These are phyloP conservation scores for Archips crataeganus DNA, from an alignment of 2,888 invertebrate species.

Conservation along the genomic window DNA sequence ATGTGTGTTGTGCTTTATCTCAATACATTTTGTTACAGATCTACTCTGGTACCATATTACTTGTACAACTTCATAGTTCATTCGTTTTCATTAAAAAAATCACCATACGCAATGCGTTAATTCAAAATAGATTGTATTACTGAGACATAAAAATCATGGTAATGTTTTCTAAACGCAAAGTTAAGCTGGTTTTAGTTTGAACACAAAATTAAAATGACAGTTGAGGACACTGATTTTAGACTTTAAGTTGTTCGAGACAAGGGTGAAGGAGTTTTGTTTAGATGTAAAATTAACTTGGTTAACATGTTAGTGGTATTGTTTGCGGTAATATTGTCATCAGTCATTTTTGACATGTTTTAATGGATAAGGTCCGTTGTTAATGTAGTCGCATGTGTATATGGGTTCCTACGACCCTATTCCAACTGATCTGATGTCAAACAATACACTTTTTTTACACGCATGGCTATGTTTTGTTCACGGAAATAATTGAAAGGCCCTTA, in stretches of 20 bases:
- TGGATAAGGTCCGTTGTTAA: constrained; percentile 68
- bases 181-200: constrained; percentile 12
- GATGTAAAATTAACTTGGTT: constrained; percentile 39
- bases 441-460: constrained; percentile 16
- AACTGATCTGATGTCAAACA: constrained; percentile 31
- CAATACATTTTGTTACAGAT: constrained; percentile 69
- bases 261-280: constrained; percentile 4
- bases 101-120: background rate
- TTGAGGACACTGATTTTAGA: constrained; percentile 37
- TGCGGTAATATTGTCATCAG: constrained; percentile 73
- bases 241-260: constrained; percentile 45
- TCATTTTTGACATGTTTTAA: constrained; percentile 74
- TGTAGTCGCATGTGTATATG: constrained; percentile 65
- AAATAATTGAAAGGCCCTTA: background rate
- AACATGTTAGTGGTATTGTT: constrained; percentile 60
- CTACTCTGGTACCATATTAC: constrained; percentile 57
- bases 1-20: constrained; percentile 72
- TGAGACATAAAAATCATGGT: background rate
- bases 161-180: constrained; percentile 11
- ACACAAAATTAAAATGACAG: background rate
- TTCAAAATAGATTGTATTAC: constrained; percentile 10
- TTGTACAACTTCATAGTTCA: constrained; percentile 66
- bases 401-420: constrained; percentile 34
- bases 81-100: constrained; percentile 45
- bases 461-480: background rate